Conservation (phyloP, 1,140 invertebrate genomes). For the Anthonomus grandis region DNA sequence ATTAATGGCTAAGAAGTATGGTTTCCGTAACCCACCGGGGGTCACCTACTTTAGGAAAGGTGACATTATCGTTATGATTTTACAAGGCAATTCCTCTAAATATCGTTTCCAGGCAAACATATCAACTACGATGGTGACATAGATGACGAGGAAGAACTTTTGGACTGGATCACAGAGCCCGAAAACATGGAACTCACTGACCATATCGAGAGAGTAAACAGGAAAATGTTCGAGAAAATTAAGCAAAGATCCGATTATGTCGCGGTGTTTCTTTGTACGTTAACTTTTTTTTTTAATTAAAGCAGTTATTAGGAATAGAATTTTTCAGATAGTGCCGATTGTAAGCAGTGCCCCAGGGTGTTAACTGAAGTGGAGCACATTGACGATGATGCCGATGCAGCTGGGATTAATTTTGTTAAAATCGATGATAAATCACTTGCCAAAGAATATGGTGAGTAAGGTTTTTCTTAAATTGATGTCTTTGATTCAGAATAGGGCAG, state of each 20-base stretch:
- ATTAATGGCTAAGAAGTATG: conserved; percentile 93
- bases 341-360: conserved; percentile 88
- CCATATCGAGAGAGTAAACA: conserved; percentile 89
- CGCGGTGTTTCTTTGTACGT: conserved; percentile 93
- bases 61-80: too few relatives aligned
- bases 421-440: conserved; percentile 84
- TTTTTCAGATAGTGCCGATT: conserved; percentile 87
- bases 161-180: conserved; percentile 91
- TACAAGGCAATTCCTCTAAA: too few relatives aligned
- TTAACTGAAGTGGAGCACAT: conserved; percentile 88
- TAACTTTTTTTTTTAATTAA: background rate
- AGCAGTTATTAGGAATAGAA: conserved; percentile 76
- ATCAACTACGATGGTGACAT: conserved; percentile 92
- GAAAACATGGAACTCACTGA: conserved; percentile 93
- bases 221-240: conserved; percentile 91
- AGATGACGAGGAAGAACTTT: conserved; percentile 88
- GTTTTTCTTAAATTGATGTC: too few relatives aligned
- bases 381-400: conserved; percentile 88
- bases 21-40: conserved; percentile 82
- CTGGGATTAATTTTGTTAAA: conserved; percentile 91
- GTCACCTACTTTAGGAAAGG: conserved; percentile 89
- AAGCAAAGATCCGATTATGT: conserved; percentile 86
- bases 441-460: conserved; percentile 61
- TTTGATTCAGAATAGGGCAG: too few relatives aligned
- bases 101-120: conserved; percentile 55